Conservation (phyloP, 2,888 invertebrate species). For the Eudemis profundana region DNA sequence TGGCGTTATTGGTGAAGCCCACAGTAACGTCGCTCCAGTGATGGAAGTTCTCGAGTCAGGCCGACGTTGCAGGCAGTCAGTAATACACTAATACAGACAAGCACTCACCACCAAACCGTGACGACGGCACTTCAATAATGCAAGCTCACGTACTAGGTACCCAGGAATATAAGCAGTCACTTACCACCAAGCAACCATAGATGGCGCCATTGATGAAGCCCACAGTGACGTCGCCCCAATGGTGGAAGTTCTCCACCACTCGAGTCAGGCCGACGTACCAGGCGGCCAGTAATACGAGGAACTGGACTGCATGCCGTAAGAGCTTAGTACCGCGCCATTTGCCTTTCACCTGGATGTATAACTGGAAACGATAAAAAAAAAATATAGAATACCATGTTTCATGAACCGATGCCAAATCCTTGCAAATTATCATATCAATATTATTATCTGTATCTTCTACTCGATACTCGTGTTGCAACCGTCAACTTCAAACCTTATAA, state of each 20-base stretch:
- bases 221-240: slow-evolving; percentile 94
- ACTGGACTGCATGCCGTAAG: slow-evolving; percentile 90
- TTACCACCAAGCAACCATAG: slow-evolving; percentile 82
- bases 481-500: too few species aligned
- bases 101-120: neutral
- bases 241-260: slow-evolving; percentile 95
- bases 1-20: slow-evolving; percentile 87
- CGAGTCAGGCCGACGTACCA: slow-evolving; percentile 92
- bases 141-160: too few species aligned
- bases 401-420: too few species aligned
- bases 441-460: too few species aligned
- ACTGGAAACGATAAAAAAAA: slow-evolving; percentile 73
- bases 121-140: too few species aligned
- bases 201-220: slow-evolving; percentile 88
- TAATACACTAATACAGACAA: neutral
- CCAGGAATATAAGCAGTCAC: slow-evolving; percentile 42
- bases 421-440: too few species aligned
- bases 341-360: slow-evolving; percentile 91
- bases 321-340: slow-evolving; percentile 90
- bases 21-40: slow-evolving; percentile 95
- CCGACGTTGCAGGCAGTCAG: neutral
- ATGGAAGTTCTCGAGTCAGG: slow-evolving; percentile 92
- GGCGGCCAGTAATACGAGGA: slow-evolving; percentile 87
- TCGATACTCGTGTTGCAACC: too few species aligned
- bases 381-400: too few species aligned